These are phyloP conservation scores for Mythimna impura DNA, from an alignment of 2,888 invertebrate genomes.

Conservation along the genomic window DNA sequence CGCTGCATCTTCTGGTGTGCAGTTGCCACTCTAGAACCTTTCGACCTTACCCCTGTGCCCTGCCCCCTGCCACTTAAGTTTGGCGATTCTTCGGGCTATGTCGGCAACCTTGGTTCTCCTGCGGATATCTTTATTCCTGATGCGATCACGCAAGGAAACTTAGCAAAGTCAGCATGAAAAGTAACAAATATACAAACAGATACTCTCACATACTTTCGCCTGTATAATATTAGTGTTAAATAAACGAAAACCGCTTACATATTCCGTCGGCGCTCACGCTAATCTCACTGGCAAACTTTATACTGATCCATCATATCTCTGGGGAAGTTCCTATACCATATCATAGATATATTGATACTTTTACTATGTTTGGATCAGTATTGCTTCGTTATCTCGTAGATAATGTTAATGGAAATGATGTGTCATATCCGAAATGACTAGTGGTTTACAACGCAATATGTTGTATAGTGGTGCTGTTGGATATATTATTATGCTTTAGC, in stretches of 20 bases:
- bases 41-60: no score
- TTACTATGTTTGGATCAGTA: conserved; percentile 2
- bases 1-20: no score
- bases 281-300: neutral
- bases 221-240: neutral
- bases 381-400: conserved; percentile 2
- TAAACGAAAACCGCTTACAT: neutral
- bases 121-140: no score
- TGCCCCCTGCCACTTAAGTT: no score
- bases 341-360: conserved; percentile 1
- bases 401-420: conserved; percentile 30
- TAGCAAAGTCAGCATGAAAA: no score
- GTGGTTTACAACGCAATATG: no score
- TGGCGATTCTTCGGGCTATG: no score
- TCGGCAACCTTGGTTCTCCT: no score
- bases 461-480: neutral
- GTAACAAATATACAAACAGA: no score
- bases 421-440: conserved; percentile 18
- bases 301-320: conserved; percentile 7
- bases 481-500: neutral
- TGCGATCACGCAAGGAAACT: no score
- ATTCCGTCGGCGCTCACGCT: neutral
- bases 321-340: neutral
- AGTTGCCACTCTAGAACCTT: no score
- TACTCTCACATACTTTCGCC: no score